Evolutionary conservation across 1,140 invertebrate genomes (phyloP).

Genomic region (Brachionus rubens): DNA sequence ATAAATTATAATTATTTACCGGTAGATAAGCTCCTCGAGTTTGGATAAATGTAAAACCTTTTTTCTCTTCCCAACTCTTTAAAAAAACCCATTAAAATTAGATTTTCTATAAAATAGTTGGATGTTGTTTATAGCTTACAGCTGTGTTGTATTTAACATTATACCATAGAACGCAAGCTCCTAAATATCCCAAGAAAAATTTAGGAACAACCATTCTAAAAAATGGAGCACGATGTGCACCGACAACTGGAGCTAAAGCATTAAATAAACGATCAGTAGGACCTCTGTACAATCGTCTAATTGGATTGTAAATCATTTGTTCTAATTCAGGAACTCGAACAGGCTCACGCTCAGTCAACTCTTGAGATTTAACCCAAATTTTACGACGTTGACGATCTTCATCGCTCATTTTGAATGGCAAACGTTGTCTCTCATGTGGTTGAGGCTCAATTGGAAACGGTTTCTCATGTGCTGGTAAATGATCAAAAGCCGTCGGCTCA

Average conservation of each 20-base stretch:
- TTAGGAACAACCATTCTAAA: constrained; percentile 39
- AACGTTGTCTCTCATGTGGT: constrained; percentile 52
- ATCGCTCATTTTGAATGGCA: constrained; percentile 52
- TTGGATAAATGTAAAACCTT: constrained; percentile 16
- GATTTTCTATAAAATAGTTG: too few species aligned
- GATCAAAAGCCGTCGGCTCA: constrained; percentile 18
- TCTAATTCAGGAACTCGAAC: constrained; percentile 51
- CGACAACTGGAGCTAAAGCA: constrained; percentile 9
- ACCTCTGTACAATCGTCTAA: constrained; percentile 37
- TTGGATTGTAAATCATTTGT: constrained; percentile 43
- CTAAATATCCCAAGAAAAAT: constrained; percentile 34
- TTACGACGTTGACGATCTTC: constrained; percentile 54
- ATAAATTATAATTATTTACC: neutral
- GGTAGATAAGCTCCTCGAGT: constrained; percentile 24
- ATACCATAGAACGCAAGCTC: constrained; percentile 30
- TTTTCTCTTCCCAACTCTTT: constrained; percentile 26
- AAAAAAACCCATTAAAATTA: neutral
- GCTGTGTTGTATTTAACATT: constrained; percentile 23
- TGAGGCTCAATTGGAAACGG: constrained; percentile 56
- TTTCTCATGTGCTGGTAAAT: constrained; percentile 47
- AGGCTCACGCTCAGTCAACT: constrained; percentile 55
- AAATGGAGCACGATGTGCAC: constrained; percentile 38
- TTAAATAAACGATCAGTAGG: constrained; percentile 36
- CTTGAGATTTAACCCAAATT: constrained; percentile 57
- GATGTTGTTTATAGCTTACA: neutral